Percentiles rank a stretch among this genome's conserved stretches.
phyloP scores from a whole-genome alignment of 2,888 invertebrate genomes.

The Caradrina kadenii region DNA sequence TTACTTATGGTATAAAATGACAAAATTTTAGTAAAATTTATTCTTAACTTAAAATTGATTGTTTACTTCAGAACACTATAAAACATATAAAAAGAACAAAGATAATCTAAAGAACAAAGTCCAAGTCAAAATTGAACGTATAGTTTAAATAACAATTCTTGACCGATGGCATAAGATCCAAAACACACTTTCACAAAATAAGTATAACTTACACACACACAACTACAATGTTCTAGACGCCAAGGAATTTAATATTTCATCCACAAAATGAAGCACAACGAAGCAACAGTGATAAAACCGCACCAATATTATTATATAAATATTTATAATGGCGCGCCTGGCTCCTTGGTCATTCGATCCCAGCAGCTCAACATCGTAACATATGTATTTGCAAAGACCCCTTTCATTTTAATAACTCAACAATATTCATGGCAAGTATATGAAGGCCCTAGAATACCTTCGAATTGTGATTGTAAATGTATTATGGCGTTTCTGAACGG shows the following conservation, averaged over 20 bases:
- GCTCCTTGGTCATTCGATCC: not conserved
- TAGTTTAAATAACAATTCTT: not conserved
- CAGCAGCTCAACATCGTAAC: not conserved
- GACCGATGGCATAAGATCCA: not conserved
- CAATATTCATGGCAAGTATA: no score
- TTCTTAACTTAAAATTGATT: no score
- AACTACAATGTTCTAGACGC: constrained; percentile 4
- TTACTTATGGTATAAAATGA: no score
- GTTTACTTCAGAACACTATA: no score
- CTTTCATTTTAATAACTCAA: no score
- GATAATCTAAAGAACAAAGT: no score
- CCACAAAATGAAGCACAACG: constrained; percentile 24
- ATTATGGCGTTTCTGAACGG: no score
- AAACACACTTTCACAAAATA: not conserved
- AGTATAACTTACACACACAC: not conserved
- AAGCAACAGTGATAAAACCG: constrained; percentile 28
- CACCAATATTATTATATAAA: constrained; percentile 30
- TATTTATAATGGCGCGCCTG: constrained; percentile 30
- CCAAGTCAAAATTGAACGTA: not conserved
- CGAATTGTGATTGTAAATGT: no score
- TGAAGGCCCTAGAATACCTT: no score
- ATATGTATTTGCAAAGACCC: not conserved
- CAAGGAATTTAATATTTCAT: constrained; percentile 44
- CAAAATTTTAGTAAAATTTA: no score
- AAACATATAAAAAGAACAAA: no score